Evolutionary conservation across 2,113 vertebrate species (phyloP).

Genomic region (Dicentrarchus labrax): DNA sequence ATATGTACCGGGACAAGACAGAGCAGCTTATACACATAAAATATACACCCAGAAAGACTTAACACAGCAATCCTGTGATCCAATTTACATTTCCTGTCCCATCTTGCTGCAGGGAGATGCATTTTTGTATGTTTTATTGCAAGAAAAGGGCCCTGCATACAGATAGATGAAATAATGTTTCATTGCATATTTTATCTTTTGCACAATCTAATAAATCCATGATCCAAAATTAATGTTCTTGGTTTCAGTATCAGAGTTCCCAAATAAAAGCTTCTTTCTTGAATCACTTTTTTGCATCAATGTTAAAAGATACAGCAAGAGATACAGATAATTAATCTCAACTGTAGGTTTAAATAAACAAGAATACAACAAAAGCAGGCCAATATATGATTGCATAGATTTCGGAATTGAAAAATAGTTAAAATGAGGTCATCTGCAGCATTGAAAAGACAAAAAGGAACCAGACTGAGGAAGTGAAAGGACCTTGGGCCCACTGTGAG

Average conservation of each 20-base stretch:
- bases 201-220: background rate
- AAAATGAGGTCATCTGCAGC: background rate
- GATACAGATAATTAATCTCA: too few species aligned
- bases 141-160: background rate
- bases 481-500: background rate
- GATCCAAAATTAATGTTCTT: background rate
- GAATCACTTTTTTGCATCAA: background rate
- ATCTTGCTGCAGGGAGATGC: background rate
- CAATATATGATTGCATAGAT: too few species aligned
- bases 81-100: conserved; percentile 22
- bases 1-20: conserved; percentile 45
- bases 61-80: conserved; percentile 5
- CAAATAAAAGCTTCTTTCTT: background rate
- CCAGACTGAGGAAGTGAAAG: conserved; percentile 1
- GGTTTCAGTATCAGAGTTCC: background rate
- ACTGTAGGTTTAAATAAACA: background rate
- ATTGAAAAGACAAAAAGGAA: background rate
- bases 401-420: too few species aligned
- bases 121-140: background rate
- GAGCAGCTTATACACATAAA: conserved; percentile 40
- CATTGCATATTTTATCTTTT: background rate
- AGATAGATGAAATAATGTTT: background rate
- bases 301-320: too few species aligned
- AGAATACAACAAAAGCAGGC: background rate
- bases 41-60: conserved; percentile 21